Evolutionary conservation across 2,797 vertebrate genomes (phyloP).

Genomic region (Phoxinus dragarum): DNA sequence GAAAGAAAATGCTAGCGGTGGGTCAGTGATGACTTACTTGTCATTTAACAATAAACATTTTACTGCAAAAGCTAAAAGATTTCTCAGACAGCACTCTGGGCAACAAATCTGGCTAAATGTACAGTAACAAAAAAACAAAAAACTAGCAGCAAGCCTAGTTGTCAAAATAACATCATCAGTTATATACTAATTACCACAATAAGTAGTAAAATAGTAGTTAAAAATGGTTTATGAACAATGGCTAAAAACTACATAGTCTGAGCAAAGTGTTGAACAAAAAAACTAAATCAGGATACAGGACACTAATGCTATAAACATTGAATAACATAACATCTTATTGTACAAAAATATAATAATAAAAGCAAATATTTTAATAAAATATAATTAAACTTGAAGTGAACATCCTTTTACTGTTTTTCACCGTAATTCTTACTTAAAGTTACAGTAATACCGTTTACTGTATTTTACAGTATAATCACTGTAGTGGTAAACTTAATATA

Average conservation of each 20-base stretch:
- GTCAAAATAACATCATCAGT: background rate
- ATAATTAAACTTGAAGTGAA: no score
- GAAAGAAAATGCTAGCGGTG: constrained; percentile 51
- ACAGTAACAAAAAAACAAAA: background rate
- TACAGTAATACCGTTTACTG: background rate
- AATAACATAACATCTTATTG: background rate
- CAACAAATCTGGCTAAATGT: constrained; percentile 1
- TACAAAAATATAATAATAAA: background rate
- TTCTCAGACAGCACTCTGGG: background rate
- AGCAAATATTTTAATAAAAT: background rate
- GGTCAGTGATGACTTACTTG: constrained; percentile 53
- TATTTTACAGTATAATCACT: background rate
- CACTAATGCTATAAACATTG: background rate
- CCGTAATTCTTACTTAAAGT: background rate
- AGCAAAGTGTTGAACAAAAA: no score
- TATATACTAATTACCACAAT: background rate
- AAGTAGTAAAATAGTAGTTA: background rate
- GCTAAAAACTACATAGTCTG: background rate
- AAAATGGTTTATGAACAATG: background rate
- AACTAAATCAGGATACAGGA: no score
- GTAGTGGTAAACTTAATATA: background rate
- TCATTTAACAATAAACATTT: constrained; percentile 28
- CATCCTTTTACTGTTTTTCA: background rate
- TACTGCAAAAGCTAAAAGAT: constrained; percentile 1
- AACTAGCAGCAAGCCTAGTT: background rate